Evolutionary conservation across 1,140 invertebrate genomes (phyloP), one percentile per base, ranked within the genome.

Genomic region (Littorina saxatilis): DNA sequence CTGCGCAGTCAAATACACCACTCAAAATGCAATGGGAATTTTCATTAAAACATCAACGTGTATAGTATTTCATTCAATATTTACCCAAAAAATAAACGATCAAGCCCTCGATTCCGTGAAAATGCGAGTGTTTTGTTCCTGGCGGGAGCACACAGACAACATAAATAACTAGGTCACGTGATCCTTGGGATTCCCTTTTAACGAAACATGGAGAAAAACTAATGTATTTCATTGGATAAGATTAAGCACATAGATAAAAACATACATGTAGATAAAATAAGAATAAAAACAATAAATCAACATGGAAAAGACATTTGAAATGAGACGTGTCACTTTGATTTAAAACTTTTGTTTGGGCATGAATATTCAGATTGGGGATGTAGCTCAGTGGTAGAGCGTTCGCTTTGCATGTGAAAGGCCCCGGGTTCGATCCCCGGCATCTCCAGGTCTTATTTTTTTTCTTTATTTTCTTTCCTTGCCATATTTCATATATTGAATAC

Each of bases 391-490:
- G 80, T 76, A 82, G 80, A 82, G 80, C 80, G 80, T 76, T 82
- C 73, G 80, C 80, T 82, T 82, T 58, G 80, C 80, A 82, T 82
- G 80, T 82, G 80, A 82, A 82, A 82, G 80, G 80, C 80, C 80
- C 58, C 80, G 80, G 80, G 80, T 77, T 77, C 80, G 73, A 82
- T 77, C 73, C 80, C 73, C 80, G 73, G 80, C 58, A 82, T 76
- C 80, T 82, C 80, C 80, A 76, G n/a, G n/a, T 23, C 0, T 9
- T n/a, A 32, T 80, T 74, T 74, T 74, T 74, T 74, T 27, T 50
- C n/a, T 39, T 73, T 70, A 13, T 40, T 47, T 47, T 47, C 43
- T 47, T 47, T 47, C 17, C 43, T 47, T 47, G 5, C 43, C 43
- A 9, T 17, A 17, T 17, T 47, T 47, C 7, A 17, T 47, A 9